Evolutionary conservation across 1,140 invertebrate species (phyloP).

Genomic region (Hypsibius dujardini): DNA sequence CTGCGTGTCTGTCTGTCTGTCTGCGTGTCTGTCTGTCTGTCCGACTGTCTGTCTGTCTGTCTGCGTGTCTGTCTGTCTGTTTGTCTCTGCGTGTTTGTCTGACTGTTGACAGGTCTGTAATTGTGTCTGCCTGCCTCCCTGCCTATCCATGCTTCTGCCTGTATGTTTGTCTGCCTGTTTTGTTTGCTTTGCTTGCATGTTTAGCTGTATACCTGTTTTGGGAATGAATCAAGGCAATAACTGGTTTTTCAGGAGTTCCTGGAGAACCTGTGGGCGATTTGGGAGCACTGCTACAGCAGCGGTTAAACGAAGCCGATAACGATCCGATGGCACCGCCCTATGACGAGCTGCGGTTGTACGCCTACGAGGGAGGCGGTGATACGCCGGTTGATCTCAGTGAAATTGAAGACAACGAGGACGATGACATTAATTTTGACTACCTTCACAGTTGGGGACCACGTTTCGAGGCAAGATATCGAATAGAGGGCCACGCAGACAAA

Average conservation of each 20-base stretch:
- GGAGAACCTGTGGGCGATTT: slow-evolving; percentile 35
- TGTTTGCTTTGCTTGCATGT: slow-evolving; percentile 37
- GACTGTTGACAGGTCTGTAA: no score
- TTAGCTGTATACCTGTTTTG: slow-evolving; percentile 19
- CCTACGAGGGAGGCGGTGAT: slow-evolving; percentile 86
- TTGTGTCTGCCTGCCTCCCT: no score
- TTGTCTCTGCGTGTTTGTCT: no score
- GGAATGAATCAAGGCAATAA: no score
- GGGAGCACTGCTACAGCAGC: slow-evolving; percentile 82
- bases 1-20: no score
- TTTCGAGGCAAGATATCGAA: slow-evolving; percentile 61
- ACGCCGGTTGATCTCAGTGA: slow-evolving; percentile 75
- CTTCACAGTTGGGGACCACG: slow-evolving; percentile 63
- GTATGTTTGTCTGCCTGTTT: no score
- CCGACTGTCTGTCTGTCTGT: no score
- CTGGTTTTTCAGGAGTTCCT: slow-evolving; percentile 33
- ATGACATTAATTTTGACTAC: slow-evolving; percentile 76
- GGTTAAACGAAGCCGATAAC: slow-evolving; percentile 83
- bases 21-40: no score
- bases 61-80: no score
- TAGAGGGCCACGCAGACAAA: slow-evolving; percentile 25
- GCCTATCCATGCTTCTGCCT: no score
- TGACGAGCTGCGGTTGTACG: slow-evolving; percentile 91
- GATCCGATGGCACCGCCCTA: slow-evolving; percentile 89
- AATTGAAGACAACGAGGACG: slow-evolving; percentile 72